Evolutionary conservation across 2,888 invertebrate species (phyloP), one percentile per base, ranked within the genome.

Genomic region (Drosophila paramelanica): DNA sequence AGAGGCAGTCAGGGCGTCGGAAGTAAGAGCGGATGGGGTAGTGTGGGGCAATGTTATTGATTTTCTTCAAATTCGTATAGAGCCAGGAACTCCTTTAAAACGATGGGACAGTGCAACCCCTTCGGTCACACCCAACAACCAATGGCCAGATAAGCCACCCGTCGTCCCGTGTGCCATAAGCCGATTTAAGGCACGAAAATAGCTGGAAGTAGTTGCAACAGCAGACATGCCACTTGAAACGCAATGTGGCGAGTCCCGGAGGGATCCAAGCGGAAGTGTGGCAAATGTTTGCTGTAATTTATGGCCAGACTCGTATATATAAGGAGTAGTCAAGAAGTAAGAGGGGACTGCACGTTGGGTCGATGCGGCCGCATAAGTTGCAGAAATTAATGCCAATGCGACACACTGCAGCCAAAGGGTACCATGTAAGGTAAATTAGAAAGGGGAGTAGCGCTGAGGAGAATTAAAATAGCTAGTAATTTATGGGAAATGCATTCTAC

Each of bases 241-340:
- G 56, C 65, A 58, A 65, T 52, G 62, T 58, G 67, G 51, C 62
- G 14, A 46, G 49, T 23, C 49, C 72, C 47, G 46, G 31, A 52
- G 67, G 56, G 61, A 38, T 46, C 45, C 67, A 56, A 60, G 59
- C 88, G 79, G 88, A 83, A 88, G 85, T 88, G 80, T 88, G 83
- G 83, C 88, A 80, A 84, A 88, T 86, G 80, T 72, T 85, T 82
- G 74, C 77, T 71, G 86, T 78, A 88, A 86, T 88, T 85, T 85
- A 88, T 88, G 73, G 66, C 79, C 50, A 64, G 17, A 47, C 39
- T 49, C 53, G 55, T 52, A 41, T 56, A 36, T 23, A 23, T 13
- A 23, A 47, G 33, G 10, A 45, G 13, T 8, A 38, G 43, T 2
- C 45, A 7, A 13, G 20, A 17, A 25, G 27, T 49, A 13, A 10